phyloP scores from a whole-genome alignment of 2,888 invertebrate species.

The Eupelmus urozonus region DNA sequence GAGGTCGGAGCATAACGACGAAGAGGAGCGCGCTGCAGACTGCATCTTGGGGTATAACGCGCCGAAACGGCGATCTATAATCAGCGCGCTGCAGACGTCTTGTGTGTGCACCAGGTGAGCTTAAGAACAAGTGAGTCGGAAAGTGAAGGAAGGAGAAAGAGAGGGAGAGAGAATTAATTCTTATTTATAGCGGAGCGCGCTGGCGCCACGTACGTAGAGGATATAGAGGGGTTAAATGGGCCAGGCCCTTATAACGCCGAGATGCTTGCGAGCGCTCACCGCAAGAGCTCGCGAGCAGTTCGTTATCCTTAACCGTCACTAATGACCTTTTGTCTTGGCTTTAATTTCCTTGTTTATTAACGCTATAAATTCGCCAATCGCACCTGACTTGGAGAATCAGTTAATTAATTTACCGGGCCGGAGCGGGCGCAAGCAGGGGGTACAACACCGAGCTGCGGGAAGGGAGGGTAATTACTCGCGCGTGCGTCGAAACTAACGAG shows the following conservation, averaged over 20 bases:
- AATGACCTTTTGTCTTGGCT: slow-evolving; percentile 61
- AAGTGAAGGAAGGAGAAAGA: slow-evolving; percentile 25
- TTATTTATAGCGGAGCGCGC: slow-evolving; percentile 61
- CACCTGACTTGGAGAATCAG: slow-evolving; percentile 50
- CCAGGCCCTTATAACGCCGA: slow-evolving; percentile 53
- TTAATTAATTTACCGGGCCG: slow-evolving; percentile 46
- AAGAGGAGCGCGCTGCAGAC: not conserved
- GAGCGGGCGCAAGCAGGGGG: slow-evolving; percentile 11
- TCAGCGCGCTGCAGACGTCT: slow-evolving; percentile 46
- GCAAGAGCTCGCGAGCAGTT: slow-evolving; percentile 51
- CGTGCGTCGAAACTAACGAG: slow-evolving; percentile 46
- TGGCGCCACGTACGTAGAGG: slow-evolving; percentile 52
- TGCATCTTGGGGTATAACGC: not conserved
- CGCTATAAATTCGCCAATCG: slow-evolving; percentile 60
- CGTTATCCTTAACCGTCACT: slow-evolving; percentile 65
- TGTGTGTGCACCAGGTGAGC: slow-evolving; percentile 62
- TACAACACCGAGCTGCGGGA: too few species aligned
- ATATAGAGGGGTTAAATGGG: slow-evolving; percentile 51
- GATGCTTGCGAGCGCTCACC: slow-evolving; percentile 38
- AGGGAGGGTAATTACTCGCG: slow-evolving; percentile 46
- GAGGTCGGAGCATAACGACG: not conserved
- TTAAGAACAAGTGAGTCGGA: slow-evolving; percentile 60
- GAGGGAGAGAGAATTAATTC: slow-evolving; percentile 61
- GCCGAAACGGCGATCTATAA: slow-evolving; percentile 54
- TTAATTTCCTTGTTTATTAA: slow-evolving; percentile 63